Conservation (phyloP, 2,797 vertebrate genomes). For the Pseudocheirus occidentalis region DNA sequence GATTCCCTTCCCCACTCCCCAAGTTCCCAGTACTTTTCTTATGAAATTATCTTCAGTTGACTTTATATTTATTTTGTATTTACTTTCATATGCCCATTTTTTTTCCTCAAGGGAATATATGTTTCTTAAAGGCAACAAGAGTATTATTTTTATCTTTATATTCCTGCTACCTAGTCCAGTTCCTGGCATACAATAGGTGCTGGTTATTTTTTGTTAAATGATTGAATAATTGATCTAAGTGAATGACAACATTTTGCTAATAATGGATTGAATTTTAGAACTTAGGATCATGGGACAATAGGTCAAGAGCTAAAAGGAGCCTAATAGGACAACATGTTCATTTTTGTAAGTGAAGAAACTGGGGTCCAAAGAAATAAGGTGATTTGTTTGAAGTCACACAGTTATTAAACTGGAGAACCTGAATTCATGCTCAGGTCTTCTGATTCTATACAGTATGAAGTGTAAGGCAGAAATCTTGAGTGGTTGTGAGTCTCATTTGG, state of each 20-base stretch:
- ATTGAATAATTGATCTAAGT: background rate
- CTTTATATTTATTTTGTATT: background rate
- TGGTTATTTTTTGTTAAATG: background rate
- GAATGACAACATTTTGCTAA: background rate
- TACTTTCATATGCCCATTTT: background rate
- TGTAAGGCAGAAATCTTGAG: background rate
- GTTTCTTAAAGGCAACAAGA: background rate
- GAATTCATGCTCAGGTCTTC: background rate
- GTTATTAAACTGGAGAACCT: background rate
- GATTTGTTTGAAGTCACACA: background rate
- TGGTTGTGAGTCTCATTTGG: background rate
- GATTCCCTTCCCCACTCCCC: background rate
- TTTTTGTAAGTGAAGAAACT: background rate
- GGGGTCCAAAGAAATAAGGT: background rate
- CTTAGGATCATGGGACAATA: background rate
- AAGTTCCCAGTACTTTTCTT: background rate
- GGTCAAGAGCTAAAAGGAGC: background rate
- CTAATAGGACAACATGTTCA: background rate
- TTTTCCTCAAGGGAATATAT: background rate
- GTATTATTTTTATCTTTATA: background rate
- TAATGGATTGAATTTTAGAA: background rate
- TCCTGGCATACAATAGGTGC: background rate
- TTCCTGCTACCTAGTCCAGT: background rate
- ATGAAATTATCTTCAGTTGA: background rate
- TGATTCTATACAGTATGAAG: background rate